Percentiles rank a stretch among this genome's conserved stretches.
Conservation (phyloP, 2,888 invertebrate genomes). For the Mimachlamys varia region DNA sequence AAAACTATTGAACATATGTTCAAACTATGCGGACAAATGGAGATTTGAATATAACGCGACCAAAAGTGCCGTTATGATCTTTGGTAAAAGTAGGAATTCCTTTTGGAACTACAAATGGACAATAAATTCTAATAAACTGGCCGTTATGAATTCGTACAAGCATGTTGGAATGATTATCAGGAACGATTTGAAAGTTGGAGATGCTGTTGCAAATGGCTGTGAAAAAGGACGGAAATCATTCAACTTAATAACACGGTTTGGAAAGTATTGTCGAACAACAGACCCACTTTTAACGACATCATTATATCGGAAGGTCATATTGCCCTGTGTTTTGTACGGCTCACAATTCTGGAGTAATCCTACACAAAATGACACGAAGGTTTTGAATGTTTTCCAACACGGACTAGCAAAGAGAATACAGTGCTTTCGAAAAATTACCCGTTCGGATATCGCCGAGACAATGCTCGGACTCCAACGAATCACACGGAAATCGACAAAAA, state of each 20-base stretch:
- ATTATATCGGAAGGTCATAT: neutral
- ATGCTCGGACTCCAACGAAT: neutral
- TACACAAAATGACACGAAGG: neutral
- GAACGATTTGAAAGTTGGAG: neutral
- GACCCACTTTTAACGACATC: neutral
- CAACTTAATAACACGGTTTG: neutral
- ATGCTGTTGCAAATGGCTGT: neutral
- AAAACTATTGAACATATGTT: neutral
- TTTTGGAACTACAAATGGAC: neutral
- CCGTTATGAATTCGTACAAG: neutral
- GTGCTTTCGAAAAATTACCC: neutral
- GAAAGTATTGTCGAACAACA: neutral
- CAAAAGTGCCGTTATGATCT: neutral
- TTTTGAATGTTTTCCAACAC: neutral
- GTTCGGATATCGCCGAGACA: neutral
- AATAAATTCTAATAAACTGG: neutral
- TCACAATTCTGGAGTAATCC: neutral
- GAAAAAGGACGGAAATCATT: slow-evolving; percentile 10
- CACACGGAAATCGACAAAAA: neutral
- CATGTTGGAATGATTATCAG: neutral
- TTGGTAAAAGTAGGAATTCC: neutral
- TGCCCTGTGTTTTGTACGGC: neutral
- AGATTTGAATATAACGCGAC: neutral
- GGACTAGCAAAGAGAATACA: neutral
- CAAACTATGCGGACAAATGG: neutral